Evolutionary conservation across 2,888 invertebrate genomes (phyloP), one percentile per base, ranked within the genome.

Genomic region (Drosophila hamatofila): DNA sequence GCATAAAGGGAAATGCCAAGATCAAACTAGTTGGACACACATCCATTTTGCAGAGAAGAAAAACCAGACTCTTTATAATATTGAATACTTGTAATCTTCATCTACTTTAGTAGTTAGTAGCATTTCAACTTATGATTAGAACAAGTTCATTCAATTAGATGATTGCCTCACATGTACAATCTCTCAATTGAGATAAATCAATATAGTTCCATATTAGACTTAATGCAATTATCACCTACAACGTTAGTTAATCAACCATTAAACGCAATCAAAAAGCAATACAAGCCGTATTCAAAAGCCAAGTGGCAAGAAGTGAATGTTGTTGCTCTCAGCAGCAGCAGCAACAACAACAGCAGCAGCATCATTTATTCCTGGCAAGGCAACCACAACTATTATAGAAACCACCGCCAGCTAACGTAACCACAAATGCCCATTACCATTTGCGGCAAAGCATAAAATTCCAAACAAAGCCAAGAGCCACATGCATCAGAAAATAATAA

Each of bases 231-330:
- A 41, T 16, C 52, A 59, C 30, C 39, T 33, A 23, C 48, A 27
- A 39, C 25, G 1, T 3, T 18, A 68, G 44, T 39, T 18, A 58
- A 61, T 60, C 33, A 44, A 54, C 23, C 64, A 62, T 51, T 62
- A 46, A 59, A 23, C 18, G 58, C 33, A 66, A 77, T 67, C 62
- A 57, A 48, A 59, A 54, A 21, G 16, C 66, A 37, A 51, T 52
- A 25, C 14, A n/a, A 49, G 12, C 23, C 48, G 41, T 30, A 57
- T 23, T 25, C 27, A n/a, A 37, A 35, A 16, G 27, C n/a, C 21
- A 33, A 62, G 54, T 49, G 59, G 25, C 55, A 51, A 48, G 44
- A 82, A 83, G 86, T 85, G 88, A 83, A 86, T 78, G 83, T 83
- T 57, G 71, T 49, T 55, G 68, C 75, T 52, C 25, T 41, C 78